A percentile compares a stretch with the other conserved stretches of the same genome.
Evolutionary conservation across 2,113 vertebrate genomes (phyloP).

Genomic region (Lampris incognitus): DNA sequence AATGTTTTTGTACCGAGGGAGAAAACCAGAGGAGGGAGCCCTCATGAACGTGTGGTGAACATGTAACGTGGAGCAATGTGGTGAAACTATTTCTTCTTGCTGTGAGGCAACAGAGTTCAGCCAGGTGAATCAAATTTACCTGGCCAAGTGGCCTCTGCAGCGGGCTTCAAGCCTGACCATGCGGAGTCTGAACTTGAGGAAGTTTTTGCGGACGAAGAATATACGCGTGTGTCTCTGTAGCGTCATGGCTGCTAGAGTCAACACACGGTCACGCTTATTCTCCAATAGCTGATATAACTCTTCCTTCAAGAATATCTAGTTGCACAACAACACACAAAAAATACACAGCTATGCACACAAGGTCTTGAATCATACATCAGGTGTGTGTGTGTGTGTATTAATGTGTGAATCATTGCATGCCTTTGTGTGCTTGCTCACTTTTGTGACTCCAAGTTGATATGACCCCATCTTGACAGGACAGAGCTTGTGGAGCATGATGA

Average conservation of each 20-base stretch:
- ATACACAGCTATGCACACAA: neutral
- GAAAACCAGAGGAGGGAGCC: no score
- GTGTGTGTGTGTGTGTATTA: neutral
- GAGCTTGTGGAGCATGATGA: constrained; percentile 88
- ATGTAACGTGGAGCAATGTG: no score
- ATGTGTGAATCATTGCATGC: neutral
- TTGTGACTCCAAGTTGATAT: constrained; percentile 91
- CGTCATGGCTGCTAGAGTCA: constrained; percentile 87
- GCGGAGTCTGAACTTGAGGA: constrained; percentile 81
- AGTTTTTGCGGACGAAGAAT: constrained; percentile 85
- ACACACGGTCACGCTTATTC: constrained; percentile 87
- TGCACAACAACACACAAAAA: constrained; percentile 20
- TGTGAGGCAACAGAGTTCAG: no score
- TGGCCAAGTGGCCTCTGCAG: constrained; percentile 87
- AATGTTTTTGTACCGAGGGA: no score
- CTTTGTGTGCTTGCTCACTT: constrained; percentile 79
- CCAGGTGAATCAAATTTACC: constrained; percentile 76
- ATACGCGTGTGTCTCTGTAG: constrained; percentile 89
- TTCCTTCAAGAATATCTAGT: constrained; percentile 94
- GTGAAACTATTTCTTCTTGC: no score
- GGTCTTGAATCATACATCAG: no score
- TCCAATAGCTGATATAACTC: constrained; percentile 92
- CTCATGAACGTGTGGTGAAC: no score
- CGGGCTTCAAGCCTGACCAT: constrained; percentile 84
- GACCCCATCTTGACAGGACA: constrained; percentile 83